Percentiles rank a stretch among this genome's conserved stretches.
Conservation (phyloP, 2,888 invertebrate species). For the Phorcus lineatus region DNA sequence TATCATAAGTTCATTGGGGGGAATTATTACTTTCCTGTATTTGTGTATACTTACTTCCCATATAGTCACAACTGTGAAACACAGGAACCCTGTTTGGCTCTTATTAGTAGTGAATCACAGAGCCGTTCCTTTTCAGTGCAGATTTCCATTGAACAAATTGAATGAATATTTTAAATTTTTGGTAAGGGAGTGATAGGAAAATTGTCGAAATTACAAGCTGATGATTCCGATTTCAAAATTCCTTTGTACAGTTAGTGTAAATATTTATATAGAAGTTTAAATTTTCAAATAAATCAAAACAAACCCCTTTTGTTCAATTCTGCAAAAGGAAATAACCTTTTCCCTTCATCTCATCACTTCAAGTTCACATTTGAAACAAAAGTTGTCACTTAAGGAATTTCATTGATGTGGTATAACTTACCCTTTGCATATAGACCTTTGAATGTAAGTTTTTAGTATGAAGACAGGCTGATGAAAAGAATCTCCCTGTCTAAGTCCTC, state of each 20-base stretch:
- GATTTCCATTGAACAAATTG: too few species aligned
- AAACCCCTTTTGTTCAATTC: too few species aligned
- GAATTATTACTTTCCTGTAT: slow-evolving; percentile 17
- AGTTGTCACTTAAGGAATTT: neutral
- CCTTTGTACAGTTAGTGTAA: too few species aligned
- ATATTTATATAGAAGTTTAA: too few species aligned
- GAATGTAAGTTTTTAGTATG: neutral
- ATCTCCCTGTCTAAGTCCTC: neutral
- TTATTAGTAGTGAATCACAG: too few species aligned
- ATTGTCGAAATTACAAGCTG: too few species aligned
- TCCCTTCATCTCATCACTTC: neutral
- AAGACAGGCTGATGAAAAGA: neutral
- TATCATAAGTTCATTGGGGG: slow-evolving; percentile 20
- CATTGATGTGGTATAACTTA: neutral
- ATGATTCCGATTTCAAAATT: too few species aligned
- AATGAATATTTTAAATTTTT: too few species aligned
- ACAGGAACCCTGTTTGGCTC: too few species aligned
- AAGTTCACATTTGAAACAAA: neutral
- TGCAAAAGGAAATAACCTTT: neutral
- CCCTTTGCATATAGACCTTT: neutral
- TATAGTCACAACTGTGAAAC: neutral
- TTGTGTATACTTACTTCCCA: neutral
- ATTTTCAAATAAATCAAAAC: too few species aligned
- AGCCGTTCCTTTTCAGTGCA: too few species aligned
- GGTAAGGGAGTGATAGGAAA: too few species aligned